Evolutionary conservation across 2,797 vertebrate species (phyloP).

Genomic region (Xyrichtys novacula): DNA sequence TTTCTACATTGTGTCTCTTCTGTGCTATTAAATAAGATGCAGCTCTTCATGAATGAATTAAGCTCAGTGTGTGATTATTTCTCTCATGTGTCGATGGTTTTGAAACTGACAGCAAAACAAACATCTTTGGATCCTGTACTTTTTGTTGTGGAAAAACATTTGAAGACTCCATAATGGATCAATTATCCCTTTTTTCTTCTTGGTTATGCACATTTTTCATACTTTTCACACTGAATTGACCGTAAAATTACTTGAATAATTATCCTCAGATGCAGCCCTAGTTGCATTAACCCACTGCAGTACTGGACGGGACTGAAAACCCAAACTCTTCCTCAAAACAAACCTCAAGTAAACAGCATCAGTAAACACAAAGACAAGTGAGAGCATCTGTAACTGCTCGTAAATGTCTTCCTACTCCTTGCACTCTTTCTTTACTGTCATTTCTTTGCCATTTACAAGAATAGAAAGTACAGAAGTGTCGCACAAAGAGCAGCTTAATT

Average conservation of each 20-base stretch:
- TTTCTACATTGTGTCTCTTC: slow-evolving; percentile 40
- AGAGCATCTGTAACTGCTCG: neutral
- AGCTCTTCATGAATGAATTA: slow-evolving; percentile 40
- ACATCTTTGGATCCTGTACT: neutral
- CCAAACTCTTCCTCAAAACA: neutral
- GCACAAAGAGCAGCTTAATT: slow-evolving; percentile 1
- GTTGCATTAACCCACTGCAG: neutral
- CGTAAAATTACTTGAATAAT: too few species aligned
- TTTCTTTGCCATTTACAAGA: neutral
- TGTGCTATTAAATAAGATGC: slow-evolving; percentile 6
- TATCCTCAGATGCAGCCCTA: neutral
- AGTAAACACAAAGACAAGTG: neutral
- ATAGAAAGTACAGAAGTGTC: neutral
- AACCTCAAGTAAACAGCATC: neutral
- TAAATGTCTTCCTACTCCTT: neutral
- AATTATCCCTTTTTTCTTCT: too few species aligned
- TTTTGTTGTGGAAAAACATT: neutral
- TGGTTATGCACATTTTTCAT: too few species aligned
- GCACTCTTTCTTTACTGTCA: neutral
- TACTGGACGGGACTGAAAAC: neutral
- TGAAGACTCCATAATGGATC: neutral
- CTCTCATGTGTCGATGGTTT: neutral
- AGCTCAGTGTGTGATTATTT: neutral
- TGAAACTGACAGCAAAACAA: slow-evolving; percentile 17
- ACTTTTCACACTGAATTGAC: too few species aligned